These are phyloP conservation scores for Peromyscus polionotus DNA, from an alignment of 2,113 vertebrate genomes.

Conservation along the genomic window DNA sequence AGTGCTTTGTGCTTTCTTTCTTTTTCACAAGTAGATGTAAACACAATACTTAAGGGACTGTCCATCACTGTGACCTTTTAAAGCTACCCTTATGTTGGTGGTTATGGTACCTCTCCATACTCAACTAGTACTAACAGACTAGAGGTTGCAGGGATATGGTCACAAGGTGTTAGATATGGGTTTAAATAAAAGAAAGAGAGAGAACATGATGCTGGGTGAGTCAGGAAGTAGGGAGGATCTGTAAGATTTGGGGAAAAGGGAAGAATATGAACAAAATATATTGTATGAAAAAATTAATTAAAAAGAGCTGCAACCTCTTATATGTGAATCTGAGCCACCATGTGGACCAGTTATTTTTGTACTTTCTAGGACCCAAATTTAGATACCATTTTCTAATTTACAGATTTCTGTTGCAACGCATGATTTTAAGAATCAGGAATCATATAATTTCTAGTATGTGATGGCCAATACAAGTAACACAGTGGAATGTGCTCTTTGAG, in stretches of 20 bases:
- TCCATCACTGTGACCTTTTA: not conserved
- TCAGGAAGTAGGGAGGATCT: not conserved
- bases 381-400: not conserved
- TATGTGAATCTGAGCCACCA: not conserved
- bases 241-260: not conserved
- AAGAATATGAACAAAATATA: not conserved
- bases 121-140: not conserved
- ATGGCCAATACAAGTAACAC: not conserved
- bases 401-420: not conserved
- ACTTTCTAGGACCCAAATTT: not conserved
- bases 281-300: not conserved
- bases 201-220: not conserved
- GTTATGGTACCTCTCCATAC: not conserved
- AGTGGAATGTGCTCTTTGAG: not conserved
- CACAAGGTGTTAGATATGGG: not conserved
- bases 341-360: not conserved
- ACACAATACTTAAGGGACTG: not conserved
- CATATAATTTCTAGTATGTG: not conserved
- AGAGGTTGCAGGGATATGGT: not conserved
- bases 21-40: not conserved
- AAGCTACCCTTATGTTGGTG: not conserved
- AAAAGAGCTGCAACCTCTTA: not conserved
- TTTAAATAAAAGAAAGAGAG: not conserved
- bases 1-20: not conserved
- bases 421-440: conserved; percentile 7